Base-by-base conservation (phyloP, 53 echinoderm and acorn worm genomes). In the Zoroaster sp. region DNA sequence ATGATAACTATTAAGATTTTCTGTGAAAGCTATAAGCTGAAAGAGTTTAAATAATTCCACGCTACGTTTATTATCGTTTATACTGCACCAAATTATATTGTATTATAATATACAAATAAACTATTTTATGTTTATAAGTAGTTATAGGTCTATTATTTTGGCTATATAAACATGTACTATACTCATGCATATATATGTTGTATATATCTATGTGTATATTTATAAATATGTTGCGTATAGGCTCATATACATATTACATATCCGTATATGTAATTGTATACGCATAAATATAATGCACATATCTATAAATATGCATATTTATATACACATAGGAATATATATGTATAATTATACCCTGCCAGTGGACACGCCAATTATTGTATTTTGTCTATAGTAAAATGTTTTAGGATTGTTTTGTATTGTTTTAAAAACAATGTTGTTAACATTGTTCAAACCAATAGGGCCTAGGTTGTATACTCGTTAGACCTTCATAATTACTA, bases 351-450 rank as follows among this genome's bases (percentile, higher is more conserved):
- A 87, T 74, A 88, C 87, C 65, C 70, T 85, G 69, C 43, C 51
- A 66, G 71, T 70, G 85, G 70, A 85, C 71, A 85, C 70, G 85
- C 85, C 85, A 71, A 69, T 51, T 78, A 70, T 70, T 49, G 85
- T 85, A 85, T 85, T 85, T 70, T 85, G 71, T 69, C 85, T 49
- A 70, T 70, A 85, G 71, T 47, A 85, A 45, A 31, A 30, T 85
- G 79, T 71, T 37, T 85, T 85, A 85, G 85, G 85, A 49, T 85
- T 85, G 85, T 85, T 85, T 85, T 85, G 85, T 85, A 85, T 85
- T 85, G 85, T 85, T 85, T 85, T 70, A 40, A 69, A 13, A 21
- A 59, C 63, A 59, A 59, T 59, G 63, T 59, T 10, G 28, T 59
- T 59, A 69, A 66, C 74, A 74, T 28, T 70, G 85, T 85, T 31